Evolutionary conservation across 35 echinoderm and acorn worm genomes (phyloP).

Genomic region (Ptychodera flava): DNA sequence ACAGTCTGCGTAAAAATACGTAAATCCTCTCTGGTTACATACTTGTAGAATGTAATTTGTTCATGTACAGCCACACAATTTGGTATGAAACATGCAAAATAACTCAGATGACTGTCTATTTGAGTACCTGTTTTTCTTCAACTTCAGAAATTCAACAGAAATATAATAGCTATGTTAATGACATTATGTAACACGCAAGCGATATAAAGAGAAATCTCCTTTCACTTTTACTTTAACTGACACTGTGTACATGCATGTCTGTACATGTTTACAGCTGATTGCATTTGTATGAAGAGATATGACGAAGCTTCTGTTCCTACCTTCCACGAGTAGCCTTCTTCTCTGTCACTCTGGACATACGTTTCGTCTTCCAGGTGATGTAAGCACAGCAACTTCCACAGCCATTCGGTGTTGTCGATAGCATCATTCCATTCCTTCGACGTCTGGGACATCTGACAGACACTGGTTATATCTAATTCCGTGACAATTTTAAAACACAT

Average conservation of each 20-base stretch:
- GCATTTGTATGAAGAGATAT: too few species aligned
- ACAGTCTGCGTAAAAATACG: not conserved
- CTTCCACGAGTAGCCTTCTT: conserved; percentile 51
- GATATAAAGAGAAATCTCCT: too few species aligned
- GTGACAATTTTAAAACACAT: conserved; percentile 31
- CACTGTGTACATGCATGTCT: too few species aligned
- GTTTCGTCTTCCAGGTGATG: conserved; percentile 27
- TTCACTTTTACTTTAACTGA: too few species aligned
- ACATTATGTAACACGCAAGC: too few species aligned
- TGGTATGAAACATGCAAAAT: not conserved
- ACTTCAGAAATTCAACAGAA: too few species aligned
- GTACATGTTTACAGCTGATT: too few species aligned
- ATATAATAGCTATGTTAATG: too few species aligned
- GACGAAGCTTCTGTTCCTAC: too few species aligned
- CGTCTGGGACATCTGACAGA: conserved; percentile 32
- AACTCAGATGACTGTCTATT: too few species aligned
- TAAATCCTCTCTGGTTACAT: not conserved
- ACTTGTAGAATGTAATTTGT: not conserved
- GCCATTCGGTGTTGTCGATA: conserved; percentile 56
- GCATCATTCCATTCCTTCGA: conserved; percentile 45
- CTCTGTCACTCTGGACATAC: conserved; percentile 35
- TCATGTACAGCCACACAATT: not conserved
- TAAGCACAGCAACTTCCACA: conserved; percentile 46
- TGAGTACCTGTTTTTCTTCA: too few species aligned
- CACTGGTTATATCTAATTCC: conserved; percentile 18